Conservation (phyloP, 2,888 invertebrate genomes). For the Acanthococcus lagerstroemiae region DNA sequence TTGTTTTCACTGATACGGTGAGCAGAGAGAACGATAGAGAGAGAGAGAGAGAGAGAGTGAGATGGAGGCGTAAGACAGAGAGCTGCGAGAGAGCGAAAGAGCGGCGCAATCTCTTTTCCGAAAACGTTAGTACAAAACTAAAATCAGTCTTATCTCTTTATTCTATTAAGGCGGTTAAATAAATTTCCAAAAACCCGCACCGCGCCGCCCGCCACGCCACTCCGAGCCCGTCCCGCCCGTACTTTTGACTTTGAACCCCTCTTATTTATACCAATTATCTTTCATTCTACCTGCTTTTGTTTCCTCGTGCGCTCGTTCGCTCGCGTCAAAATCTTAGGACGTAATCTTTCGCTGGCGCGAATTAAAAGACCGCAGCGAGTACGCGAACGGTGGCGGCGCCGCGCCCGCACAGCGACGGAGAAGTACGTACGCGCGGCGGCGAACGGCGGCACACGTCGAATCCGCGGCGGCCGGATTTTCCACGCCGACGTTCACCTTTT, state of each 20-base stretch:
- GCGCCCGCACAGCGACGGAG: too few relatives aligned
- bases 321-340: conserved; percentile 13
- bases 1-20: conserved; percentile 15
- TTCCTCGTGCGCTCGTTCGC: background rate
- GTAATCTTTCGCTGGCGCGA: background rate
- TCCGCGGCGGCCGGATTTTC: too few relatives aligned
- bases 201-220: background rate
- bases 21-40: background rate
- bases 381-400: too few relatives aligned
- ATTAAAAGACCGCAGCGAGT: conserved; percentile 14
- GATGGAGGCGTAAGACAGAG: background rate
- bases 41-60: background rate
- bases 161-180: conserved; percentile 25
- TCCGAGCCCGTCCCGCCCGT: background rate
- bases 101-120: conserved; percentile 21
- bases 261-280: conserved; percentile 16
- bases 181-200: conserved; percentile 1
- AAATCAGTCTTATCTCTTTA: conserved; percentile 24
- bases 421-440: too few relatives aligned
- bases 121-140: conserved; percentile 22
- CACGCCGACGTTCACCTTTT: too few relatives aligned
- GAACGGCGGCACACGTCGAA: too few relatives aligned
- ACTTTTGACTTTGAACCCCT: conserved; percentile 9
- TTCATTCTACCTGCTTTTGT: conserved; percentile 12
- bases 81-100: too few relatives aligned